These are phyloP conservation scores for Coelopa pilipes DNA, from an alignment of 2,888 invertebrate species.

Conservation along the genomic window DNA sequence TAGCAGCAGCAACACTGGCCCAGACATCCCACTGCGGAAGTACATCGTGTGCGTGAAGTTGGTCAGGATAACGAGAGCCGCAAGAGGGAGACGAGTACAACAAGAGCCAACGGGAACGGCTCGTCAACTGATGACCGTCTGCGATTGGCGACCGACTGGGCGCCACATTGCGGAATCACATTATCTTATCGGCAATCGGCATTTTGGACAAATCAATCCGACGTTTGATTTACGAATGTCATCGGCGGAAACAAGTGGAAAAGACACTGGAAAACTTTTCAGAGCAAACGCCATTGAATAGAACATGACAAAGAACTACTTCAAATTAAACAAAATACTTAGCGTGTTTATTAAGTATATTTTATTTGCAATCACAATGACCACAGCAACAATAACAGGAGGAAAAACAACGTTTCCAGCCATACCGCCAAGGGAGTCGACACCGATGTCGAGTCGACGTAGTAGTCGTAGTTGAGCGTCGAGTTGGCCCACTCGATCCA, in stretches of 20 bases:
- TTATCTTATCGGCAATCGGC: background rate
- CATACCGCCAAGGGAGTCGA: background rate
- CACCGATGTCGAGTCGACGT: conserved; percentile 6
- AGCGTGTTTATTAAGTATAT: too few species aligned
- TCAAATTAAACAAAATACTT: too few species aligned
- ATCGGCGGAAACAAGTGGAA: too few species aligned
- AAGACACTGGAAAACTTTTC: too few species aligned
- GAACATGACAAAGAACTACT: too few species aligned
- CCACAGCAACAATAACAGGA: background rate
- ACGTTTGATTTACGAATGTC: too few species aligned
- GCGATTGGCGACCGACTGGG: background rate
- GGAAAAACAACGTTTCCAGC: background rate
- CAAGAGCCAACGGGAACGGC: background rate
- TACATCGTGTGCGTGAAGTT: background rate
- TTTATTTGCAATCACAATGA: background rate
- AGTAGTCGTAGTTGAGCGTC: conserved; percentile 47
- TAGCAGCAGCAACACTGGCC: background rate
- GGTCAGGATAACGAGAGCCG: too few species aligned
- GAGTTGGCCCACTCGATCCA: conserved; percentile 49
- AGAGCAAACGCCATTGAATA: too few species aligned
- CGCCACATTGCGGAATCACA: background rate
- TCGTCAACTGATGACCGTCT: background rate
- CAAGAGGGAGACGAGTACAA: too few species aligned
- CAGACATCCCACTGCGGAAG: background rate
- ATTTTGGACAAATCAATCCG: background rate